Evolutionary conservation across 1,140 invertebrate genomes (phyloP).

Genomic region (Scaptodrosophila lebanonensis): DNA sequence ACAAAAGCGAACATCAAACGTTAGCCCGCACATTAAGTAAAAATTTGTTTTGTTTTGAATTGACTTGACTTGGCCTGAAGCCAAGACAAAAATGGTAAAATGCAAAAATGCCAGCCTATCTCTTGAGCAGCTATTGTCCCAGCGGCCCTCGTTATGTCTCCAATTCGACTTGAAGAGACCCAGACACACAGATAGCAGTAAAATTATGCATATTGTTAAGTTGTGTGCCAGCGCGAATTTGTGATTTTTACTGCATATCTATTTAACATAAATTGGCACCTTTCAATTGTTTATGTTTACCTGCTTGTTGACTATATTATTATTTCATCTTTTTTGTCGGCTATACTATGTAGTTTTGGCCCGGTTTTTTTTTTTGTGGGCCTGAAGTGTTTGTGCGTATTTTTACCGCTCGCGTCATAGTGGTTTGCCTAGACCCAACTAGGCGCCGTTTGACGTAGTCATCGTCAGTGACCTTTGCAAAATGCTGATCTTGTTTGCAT

Average conservation of each 20-base stretch:
- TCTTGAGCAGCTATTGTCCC: too few relatives aligned
- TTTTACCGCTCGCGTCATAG: slow-evolving; percentile 45
- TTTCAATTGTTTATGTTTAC: slow-evolving; percentile 65
- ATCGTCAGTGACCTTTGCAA: slow-evolving; percentile 60
- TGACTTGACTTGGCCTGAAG: too few relatives aligned
- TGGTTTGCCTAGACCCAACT: slow-evolving; percentile 75
- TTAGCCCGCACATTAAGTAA: too few relatives aligned
- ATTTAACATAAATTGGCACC: slow-evolving; percentile 71
- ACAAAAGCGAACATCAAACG: too few relatives aligned
- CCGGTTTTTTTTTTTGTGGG: slow-evolving; percentile 8
- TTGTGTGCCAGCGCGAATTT: slow-evolving; percentile 28
- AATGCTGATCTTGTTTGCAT: slow-evolving; percentile 57
- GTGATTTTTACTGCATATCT: slow-evolving; percentile 52
- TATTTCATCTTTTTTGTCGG: too few relatives aligned
- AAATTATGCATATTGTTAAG: slow-evolving; percentile 10
- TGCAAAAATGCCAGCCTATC: too few relatives aligned
- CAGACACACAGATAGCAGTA: too few relatives aligned
- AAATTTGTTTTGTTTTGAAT: too few relatives aligned
- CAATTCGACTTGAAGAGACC: slow-evolving; percentile 10
- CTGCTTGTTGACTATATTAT: slow-evolving; percentile 13
- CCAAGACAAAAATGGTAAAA: too few relatives aligned
- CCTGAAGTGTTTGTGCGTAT: slow-evolving; percentile 25
- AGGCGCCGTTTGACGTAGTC: slow-evolving; percentile 49
- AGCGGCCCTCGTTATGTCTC: slow-evolving; percentile 8
- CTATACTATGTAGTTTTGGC: slow-evolving; percentile 13